These are phyloP conservation scores for Rhagologus leucostigma DNA, from an alignment of 2,113 vertebrate genomes.

Conservation along the genomic window DNA sequence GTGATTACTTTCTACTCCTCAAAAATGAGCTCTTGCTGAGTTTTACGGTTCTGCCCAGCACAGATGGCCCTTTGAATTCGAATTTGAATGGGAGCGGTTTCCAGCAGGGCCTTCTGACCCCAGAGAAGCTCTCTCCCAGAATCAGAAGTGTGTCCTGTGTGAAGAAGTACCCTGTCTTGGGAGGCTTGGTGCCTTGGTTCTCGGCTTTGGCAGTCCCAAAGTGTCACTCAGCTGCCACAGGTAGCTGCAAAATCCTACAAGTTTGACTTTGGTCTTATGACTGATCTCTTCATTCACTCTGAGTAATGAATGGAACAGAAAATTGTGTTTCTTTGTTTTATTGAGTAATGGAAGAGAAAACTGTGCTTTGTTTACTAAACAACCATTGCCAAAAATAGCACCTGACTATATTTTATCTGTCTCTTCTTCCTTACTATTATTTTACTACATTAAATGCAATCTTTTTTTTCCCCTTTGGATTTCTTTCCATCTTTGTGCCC, in stretches of 20 bases:
- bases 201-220: background rate
- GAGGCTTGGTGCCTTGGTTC: background rate
- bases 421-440: slow-evolving; percentile 40
- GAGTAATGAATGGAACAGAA: slow-evolving; percentile 3
- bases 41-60: background rate
- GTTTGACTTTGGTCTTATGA: background rate
- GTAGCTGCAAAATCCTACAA: background rate
- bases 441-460: slow-evolving; percentile 51
- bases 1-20: background rate
- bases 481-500: slow-evolving; percentile 19
- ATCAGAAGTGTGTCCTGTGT: background rate
- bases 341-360: background rate
- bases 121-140: background rate
- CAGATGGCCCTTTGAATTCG: background rate
- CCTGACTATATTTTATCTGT: slow-evolving; percentile 25
- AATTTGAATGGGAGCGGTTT: background rate
- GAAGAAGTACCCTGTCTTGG: background rate
- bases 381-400: slow-evolving; percentile 31
- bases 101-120: background rate
- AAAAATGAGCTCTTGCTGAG: background rate
- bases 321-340: slow-evolving; percentile 18
- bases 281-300: background rate
- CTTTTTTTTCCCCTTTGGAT: slow-evolving; percentile 25
- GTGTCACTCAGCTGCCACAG: background rate
- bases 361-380: background rate